Percentiles rank a stretch among this genome's conserved stretches.
Conservation (phyloP, 2,113 vertebrate genomes). For the Brachirus orientalis region DNA sequence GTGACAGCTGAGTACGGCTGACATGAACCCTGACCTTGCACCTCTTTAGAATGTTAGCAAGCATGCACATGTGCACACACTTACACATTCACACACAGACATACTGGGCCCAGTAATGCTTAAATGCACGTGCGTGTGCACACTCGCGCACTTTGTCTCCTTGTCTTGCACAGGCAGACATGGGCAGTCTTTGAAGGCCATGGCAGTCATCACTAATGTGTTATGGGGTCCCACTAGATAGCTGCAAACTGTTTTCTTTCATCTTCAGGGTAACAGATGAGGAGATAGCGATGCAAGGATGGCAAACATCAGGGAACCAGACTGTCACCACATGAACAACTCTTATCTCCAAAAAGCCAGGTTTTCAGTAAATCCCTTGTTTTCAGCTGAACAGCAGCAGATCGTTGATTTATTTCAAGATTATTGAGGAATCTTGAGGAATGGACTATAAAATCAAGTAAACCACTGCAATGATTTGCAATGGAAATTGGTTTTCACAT, state of each 20-base stretch:
- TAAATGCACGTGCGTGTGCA: conserved; percentile 12
- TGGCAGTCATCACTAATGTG: conserved; percentile 64
- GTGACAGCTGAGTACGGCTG: conserved; percentile 69
- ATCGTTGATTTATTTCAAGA: conserved; percentile 26
- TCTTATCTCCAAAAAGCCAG: conserved; percentile 73
- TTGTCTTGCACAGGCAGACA: conserved; percentile 18
- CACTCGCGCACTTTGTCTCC: conserved; percentile 6
- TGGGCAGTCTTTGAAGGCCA: conserved; percentile 46
- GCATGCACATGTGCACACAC: conserved; percentile 29
- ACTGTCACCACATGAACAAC: conserved; percentile 39
- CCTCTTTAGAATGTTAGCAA: conserved; percentile 72
- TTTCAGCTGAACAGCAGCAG: conserved; percentile 37
- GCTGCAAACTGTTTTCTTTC: conserved; percentile 76
- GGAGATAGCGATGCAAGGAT: conserved; percentile 55
- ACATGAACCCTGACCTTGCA: conserved; percentile 74
- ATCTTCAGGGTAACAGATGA: conserved; percentile 69
- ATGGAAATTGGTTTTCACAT: not conserved
- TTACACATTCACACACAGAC: conserved; percentile 27
- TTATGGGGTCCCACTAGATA: conserved; percentile 69
- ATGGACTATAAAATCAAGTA: conserved; percentile 26
- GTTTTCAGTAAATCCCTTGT: conserved; percentile 61
- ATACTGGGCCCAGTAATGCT: conserved; percentile 14
- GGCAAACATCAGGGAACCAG: conserved; percentile 59
- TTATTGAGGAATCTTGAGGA: not conserved
- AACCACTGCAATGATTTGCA: conserved; percentile 1